A percentile compares a stretch with the other conserved stretches of the same genome.
These are phyloP conservation scores for Papilio protenor DNA, from an alignment of 2,888 invertebrate species.

Conservation along the genomic window DNA sequence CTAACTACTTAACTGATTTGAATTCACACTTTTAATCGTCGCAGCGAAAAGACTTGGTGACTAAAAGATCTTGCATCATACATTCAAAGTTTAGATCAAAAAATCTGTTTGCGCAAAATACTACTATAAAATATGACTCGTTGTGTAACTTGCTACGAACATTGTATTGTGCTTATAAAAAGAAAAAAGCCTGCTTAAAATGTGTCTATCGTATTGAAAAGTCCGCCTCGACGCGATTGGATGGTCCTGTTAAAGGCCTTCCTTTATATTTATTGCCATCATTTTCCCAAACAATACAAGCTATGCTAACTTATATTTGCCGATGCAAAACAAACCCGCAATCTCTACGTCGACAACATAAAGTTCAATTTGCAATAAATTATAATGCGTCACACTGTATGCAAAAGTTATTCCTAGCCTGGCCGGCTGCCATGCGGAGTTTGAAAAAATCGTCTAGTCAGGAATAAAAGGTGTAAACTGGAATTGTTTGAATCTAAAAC, in stretches of 20 bases:
- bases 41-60: neutral
- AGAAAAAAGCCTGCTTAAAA: conserved; percentile 45
- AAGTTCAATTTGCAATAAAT: conserved; percentile 50
- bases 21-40: neutral
- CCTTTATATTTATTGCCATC: conserved; percentile 76
- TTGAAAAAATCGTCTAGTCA: conserved; percentile 68
- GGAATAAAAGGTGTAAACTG: conserved; percentile 71
- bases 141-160: conserved; percentile 24
- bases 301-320: conserved; percentile 55
- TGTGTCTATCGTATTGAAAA: conserved; percentile 56
- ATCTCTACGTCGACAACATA: conserved; percentile 52
- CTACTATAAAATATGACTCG: neutral
- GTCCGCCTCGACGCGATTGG: conserved; percentile 59
- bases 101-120: neutral
- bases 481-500: conserved; percentile 70
- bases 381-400: conserved; percentile 43
- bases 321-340: conserved; percentile 45
- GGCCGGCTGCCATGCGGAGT: conserved; percentile 72
- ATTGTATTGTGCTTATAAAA: conserved; percentile 43
- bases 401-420: conserved; percentile 58
- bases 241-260: conserved; percentile 69
- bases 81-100: neutral
- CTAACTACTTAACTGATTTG: neutral
- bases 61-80: neutral
- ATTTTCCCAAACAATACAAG: conserved; percentile 74